Base-by-base conservation (phyloP, 2,113 vertebrate genomes). In the Passer montanus region DNA sequence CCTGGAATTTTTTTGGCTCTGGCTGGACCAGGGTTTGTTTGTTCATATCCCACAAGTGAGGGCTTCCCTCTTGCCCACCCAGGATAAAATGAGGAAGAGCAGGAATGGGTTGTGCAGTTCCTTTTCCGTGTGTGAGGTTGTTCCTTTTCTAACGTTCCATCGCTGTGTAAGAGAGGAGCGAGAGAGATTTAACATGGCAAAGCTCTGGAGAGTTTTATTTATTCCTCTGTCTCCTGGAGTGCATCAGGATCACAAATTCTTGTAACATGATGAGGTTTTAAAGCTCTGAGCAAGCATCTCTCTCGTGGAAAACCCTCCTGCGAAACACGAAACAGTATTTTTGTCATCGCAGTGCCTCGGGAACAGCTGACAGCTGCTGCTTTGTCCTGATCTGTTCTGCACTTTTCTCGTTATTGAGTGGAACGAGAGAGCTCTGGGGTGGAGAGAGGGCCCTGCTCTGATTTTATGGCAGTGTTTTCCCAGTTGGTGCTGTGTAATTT, bases 161-260 rank as follows among this genome's bases (percentile, higher is more conserved):
- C 30, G 76, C 80, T 88, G 39, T 21, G 47, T n/a, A 15, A 59
- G 74, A 80, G 73, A 84, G 63, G 27, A 86, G 44, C 35, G 9
- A 47, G 93, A 91, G 89, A 75, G 47, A 84, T 72, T 96, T 74
- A 89, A 69, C 86, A 79, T 14, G 72, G 73, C 73, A 93, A 41
- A 93, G 44, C 96, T 95, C 88, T 87, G 84, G 87, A 77, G 88
- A 82, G 62, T 68, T 52, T 89, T 95, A 85, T 92, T 96, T 95
- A 75, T 79, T 91, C 90, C 75, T 89, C 88, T 97, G 9, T 91
- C 91, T 93, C 87, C 94, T 39, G 93, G 86, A 95, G 95, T 72
- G 95, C 55, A 74, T 46, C 63, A 23, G 11, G 11, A 76, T 83
- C 89, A 88, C 93, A 88, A 95, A 95, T 90, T 77, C 84, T 79